Evolutionary conservation across 2,797 vertebrate species (phyloP).

Genomic region (Alca torda): DNA sequence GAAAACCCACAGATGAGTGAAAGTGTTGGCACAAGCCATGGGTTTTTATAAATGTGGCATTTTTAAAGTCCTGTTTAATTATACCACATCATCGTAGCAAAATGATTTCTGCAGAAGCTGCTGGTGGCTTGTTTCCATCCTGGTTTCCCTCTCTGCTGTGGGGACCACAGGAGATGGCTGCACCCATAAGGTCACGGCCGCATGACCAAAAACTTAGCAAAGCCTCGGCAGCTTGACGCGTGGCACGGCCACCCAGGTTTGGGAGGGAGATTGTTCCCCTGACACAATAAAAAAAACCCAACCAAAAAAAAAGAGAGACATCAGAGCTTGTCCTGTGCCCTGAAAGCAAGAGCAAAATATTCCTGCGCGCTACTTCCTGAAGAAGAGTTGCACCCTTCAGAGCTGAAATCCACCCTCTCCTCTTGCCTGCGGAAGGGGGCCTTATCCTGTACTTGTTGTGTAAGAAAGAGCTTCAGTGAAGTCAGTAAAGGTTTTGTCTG

Average conservation of each 20-base stretch:
- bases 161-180: neutral
- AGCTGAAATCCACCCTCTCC: neutral
- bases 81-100: neutral
- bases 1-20: neutral
- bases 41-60: neutral
- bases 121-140: neutral
- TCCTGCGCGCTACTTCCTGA: rapidly evolving
- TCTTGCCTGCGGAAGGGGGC: neutral
- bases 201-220: neutral
- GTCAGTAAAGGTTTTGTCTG: conserved; percentile 3
- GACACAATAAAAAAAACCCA: too few species aligned
- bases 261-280: neutral
- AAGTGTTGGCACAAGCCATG: neutral
- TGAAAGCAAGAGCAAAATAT: neutral
- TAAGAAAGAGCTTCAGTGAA: neutral
- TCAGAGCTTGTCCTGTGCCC: neutral
- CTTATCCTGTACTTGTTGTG: neutral
- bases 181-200: neutral
- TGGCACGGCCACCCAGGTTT: neutral
- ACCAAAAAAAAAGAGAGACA: too few species aligned
- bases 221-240: neutral
- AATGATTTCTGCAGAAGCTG: neutral
- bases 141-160: neutral
- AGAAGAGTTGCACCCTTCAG: neutral
- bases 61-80: neutral